phyloP scores from a whole-genome alignment of 2,113 vertebrate genomes.

The Saguinus imperator region DNA sequence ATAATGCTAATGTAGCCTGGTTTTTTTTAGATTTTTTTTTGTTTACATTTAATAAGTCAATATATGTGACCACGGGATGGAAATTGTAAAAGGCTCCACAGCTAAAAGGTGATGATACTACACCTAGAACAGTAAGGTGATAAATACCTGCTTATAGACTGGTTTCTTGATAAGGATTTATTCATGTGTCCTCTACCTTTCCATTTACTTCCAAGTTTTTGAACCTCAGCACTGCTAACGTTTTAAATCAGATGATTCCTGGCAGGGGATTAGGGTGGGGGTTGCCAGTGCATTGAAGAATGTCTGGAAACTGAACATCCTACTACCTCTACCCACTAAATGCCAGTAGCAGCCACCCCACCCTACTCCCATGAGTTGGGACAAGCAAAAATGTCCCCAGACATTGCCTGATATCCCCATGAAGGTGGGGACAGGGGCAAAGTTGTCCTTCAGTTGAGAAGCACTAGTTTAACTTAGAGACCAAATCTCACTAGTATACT shows the following conservation, averaged over 20 bases:
- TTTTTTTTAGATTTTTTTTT: not conserved
- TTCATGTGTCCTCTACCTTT: constrained; percentile 52
- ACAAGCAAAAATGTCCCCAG: not conserved
- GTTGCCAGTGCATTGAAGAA: not conserved
- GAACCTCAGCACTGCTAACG: not conserved
- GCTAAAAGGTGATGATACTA: not conserved
- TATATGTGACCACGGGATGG: not conserved
- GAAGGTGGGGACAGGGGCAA: fast-evolving
- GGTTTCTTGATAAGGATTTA: constrained; percentile 43
- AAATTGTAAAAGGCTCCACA: not conserved
- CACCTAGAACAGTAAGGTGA: not conserved
- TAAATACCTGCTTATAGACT: constrained; percentile 28
- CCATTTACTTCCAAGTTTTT: constrained; percentile 31
- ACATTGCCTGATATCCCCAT: not conserved
- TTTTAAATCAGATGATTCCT: constrained; percentile 32
- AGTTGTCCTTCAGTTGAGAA: not conserved
- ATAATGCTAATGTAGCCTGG: not conserved
- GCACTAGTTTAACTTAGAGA: not conserved
- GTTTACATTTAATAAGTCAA: constrained; percentile 5
- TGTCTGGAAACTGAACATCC: not conserved
- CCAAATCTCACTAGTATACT: not conserved
- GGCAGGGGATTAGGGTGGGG: not conserved
- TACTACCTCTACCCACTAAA: not conserved
- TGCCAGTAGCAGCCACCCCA: not conserved
- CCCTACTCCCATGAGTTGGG: not conserved